These are phyloP conservation scores for Bubo bubo DNA, from an alignment of 2,113 vertebrate genomes.

Conservation along the genomic window DNA sequence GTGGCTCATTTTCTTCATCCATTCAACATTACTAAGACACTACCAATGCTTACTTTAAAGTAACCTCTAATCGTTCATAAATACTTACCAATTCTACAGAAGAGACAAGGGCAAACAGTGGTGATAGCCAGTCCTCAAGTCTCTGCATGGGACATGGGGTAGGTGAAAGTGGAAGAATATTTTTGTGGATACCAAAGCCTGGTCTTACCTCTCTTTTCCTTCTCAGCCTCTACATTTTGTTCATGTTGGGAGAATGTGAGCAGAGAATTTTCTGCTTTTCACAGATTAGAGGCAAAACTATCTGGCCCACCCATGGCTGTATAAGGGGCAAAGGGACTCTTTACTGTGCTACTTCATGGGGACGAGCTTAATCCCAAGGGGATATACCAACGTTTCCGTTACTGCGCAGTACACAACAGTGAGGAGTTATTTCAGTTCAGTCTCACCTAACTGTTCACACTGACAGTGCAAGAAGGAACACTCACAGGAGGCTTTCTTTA, in stretches of 20 bases:
- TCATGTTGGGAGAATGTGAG: not conserved
- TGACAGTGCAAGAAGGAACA: not conserved
- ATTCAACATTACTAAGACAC: not conserved
- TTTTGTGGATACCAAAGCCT: not conserved
- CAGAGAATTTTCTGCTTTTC: not conserved
- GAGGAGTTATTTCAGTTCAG: not conserved
- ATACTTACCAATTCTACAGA: not conserved
- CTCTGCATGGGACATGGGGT: not conserved
- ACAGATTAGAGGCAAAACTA: not conserved
- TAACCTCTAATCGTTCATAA: not conserved
- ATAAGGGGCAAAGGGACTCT: not conserved
- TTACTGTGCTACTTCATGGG: not conserved
- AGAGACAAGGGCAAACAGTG: not conserved
- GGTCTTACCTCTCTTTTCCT: not conserved
- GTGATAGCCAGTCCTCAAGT: not conserved
- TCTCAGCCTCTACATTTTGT: not conserved
- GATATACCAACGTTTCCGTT: not conserved
- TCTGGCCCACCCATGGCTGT: not conserved
- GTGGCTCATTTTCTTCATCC: not conserved
- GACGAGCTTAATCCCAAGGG: not conserved
- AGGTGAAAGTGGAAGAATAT: not conserved
- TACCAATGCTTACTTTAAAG: not conserved
- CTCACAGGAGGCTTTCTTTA: not conserved
- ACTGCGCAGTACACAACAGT: not conserved
- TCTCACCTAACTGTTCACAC: not conserved